Conservation (phyloP, 2,888 invertebrate species). For the Luperina testacea region DNA sequence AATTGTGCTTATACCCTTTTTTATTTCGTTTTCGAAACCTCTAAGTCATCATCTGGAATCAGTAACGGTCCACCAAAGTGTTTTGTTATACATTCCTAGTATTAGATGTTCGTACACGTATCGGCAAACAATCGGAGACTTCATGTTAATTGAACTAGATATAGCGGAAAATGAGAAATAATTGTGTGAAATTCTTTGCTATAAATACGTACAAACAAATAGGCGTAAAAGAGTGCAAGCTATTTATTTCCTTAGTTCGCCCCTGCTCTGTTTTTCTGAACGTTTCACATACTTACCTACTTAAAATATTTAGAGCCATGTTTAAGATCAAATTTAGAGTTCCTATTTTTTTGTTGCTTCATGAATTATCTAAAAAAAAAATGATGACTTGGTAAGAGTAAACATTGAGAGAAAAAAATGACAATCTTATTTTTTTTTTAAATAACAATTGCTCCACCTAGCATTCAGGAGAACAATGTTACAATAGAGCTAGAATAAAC, state of each 20-base stretch:
- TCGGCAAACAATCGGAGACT: slow-evolving; percentile 58
- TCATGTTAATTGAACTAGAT: slow-evolving; percentile 61
- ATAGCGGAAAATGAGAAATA: slow-evolving; percentile 58
- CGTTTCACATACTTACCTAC: slow-evolving; percentile 13
- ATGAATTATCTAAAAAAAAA: background rate
- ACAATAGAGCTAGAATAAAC: slow-evolving; percentile 26
- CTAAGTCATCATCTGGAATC: slow-evolving; percentile 82
- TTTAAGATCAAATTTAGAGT: background rate
- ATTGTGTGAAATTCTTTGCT: slow-evolving; percentile 48
- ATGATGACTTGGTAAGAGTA: background rate
- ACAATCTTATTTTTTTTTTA: background rate
- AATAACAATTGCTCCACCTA: background rate
- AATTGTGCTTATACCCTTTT: slow-evolving; percentile 85
- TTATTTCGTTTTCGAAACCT: slow-evolving; percentile 81
- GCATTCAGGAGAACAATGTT: background rate
- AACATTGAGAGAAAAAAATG: background rate
- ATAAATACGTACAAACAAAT: slow-evolving; percentile 27
- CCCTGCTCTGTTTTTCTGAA: slow-evolving; percentile 18
- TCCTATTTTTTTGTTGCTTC: background rate
- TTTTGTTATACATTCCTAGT: slow-evolving; percentile 65
- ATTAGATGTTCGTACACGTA: slow-evolving; percentile 59
- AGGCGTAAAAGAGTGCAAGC: slow-evolving; percentile 4
- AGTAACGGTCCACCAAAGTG: slow-evolving; percentile 79
- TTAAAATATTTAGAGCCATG: background rate
- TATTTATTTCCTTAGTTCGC: slow-evolving; percentile 25